A percentile compares a stretch with the other conserved stretches of the same genome.
Evolutionary conservation across 2,113 vertebrate species (phyloP).

Genomic region (Saccopteryx bilineata): DNA sequence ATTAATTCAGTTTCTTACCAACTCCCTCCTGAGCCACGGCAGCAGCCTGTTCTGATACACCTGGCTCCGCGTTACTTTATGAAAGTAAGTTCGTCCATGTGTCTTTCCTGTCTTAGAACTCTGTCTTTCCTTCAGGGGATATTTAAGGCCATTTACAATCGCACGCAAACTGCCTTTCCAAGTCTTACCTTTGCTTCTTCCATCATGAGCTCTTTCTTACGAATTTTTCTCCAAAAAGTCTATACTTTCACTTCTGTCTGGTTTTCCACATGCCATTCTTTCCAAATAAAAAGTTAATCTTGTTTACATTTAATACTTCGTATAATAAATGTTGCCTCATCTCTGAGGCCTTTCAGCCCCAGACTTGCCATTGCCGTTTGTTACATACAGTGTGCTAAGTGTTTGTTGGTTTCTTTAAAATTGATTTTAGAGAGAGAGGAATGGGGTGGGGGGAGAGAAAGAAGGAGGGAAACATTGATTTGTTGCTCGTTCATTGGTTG

Average conservation of each 20-base stretch:
- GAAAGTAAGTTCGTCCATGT: not conserved
- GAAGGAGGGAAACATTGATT: no score
- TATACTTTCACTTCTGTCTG: not conserved
- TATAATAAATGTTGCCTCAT: not conserved
- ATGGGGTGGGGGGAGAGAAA: no score
- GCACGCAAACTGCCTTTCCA: not conserved
- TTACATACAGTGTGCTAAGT: not conserved
- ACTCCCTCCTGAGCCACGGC: not conserved
- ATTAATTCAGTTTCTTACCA: not conserved
- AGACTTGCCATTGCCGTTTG: not conserved
- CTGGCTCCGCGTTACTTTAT: constrained; percentile 41
- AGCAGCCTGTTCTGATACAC: not conserved
- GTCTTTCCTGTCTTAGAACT: not conserved
- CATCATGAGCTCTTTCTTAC: not conserved
- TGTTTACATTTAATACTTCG: not conserved
- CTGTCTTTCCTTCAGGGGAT: not conserved
- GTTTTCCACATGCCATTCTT: constrained; percentile 2
- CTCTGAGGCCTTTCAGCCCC: not conserved
- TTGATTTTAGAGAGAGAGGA: no score
- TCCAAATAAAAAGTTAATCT: constrained; percentile 1
- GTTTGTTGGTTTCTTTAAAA: no score
- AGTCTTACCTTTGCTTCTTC: constrained; percentile 26
- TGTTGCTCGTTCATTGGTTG: no score
- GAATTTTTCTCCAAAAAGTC: constrained; percentile 21
- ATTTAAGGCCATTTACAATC: not conserved